phyloP scores from a whole-genome alignment of 2,797 vertebrate species.

The Coluber constrictor region DNA sequence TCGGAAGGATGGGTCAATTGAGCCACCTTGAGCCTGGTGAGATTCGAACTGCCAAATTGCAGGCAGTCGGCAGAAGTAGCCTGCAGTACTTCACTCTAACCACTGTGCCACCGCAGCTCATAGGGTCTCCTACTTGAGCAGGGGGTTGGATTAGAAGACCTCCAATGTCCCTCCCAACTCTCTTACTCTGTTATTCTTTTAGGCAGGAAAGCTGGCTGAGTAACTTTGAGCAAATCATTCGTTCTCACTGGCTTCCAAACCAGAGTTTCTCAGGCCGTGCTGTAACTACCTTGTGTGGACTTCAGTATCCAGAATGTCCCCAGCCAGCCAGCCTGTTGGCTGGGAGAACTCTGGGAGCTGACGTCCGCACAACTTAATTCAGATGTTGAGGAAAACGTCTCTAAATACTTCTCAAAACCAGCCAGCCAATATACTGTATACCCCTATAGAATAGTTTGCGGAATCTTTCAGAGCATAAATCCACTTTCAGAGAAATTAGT shows the following conservation, averaged over 20 bases:
- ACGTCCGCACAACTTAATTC: background rate
- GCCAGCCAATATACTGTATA: background rate
- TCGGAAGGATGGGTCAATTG: too few species aligned
- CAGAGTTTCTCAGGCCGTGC: too few species aligned
- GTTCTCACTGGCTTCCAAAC: too few species aligned
- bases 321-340: background rate
- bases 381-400: background rate
- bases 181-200: background rate
- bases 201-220: background rate
- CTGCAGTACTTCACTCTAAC: too few species aligned
- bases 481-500: background rate
- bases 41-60: too few species aligned
- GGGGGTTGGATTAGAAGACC: too few species aligned
- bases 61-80: too few species aligned
- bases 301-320: background rate
- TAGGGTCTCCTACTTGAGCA: background rate
- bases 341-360: too few species aligned
- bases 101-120: too few species aligned
- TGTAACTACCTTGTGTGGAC: too few species aligned
- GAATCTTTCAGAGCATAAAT: background rate
- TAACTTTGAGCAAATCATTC: background rate
- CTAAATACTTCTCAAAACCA: background rate
- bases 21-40: too few species aligned
- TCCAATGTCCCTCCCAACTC: background rate
- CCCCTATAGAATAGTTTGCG: background rate